Evolutionary conservation across 2,888 invertebrate genomes (phyloP).

Genomic region (Drosophila rubida): DNA sequence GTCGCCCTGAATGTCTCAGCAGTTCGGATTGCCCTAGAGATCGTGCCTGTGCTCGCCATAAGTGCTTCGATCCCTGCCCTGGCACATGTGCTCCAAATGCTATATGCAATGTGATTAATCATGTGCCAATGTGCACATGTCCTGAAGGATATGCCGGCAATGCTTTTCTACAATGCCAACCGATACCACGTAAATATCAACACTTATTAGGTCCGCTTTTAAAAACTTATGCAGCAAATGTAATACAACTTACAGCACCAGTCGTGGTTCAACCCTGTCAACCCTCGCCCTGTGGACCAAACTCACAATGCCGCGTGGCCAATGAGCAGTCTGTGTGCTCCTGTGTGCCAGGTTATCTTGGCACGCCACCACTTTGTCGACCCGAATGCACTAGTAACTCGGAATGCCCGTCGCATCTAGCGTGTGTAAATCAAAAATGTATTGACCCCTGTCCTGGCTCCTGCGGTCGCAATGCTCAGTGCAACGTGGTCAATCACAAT

Average conservation of each 20-base stretch:
- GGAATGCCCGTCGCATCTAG: slow-evolving; percentile 88
- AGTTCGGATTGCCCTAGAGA: slow-evolving; percentile 90
- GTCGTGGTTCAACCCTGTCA: slow-evolving; percentile 85
- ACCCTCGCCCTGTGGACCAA: slow-evolving; percentile 90
- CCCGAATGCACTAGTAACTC: slow-evolving; percentile 90
- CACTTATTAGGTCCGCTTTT: not conserved
- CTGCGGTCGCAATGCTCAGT: slow-evolving; percentile 88
- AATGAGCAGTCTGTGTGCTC: slow-evolving; percentile 91
- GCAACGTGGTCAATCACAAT: slow-evolving; percentile 88
- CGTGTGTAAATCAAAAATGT: slow-evolving; percentile 90
- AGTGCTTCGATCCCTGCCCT: slow-evolving; percentile 92
- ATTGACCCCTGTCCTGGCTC: slow-evolving; percentile 89
- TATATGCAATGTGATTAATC: slow-evolving; percentile 90
- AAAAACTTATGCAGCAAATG: not conserved
- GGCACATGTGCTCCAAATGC: slow-evolving; percentile 92
- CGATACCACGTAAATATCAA: slow-evolving; percentile 82
- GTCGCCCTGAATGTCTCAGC: slow-evolving; percentile 92
- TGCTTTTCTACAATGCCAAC: slow-evolving; percentile 87
- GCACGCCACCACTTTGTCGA: slow-evolving; percentile 90
- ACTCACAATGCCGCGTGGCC: slow-evolving; percentile 90
- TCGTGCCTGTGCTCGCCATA: slow-evolving; percentile 89
- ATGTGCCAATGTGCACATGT: slow-evolving; percentile 91
- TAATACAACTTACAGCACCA: slow-evolving; percentile 74
- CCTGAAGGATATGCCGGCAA: slow-evolving; percentile 90
- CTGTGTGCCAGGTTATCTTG: slow-evolving; percentile 88